Conservation (phyloP, 2,888 invertebrate species). For the Drosophila eohydei region DNA sequence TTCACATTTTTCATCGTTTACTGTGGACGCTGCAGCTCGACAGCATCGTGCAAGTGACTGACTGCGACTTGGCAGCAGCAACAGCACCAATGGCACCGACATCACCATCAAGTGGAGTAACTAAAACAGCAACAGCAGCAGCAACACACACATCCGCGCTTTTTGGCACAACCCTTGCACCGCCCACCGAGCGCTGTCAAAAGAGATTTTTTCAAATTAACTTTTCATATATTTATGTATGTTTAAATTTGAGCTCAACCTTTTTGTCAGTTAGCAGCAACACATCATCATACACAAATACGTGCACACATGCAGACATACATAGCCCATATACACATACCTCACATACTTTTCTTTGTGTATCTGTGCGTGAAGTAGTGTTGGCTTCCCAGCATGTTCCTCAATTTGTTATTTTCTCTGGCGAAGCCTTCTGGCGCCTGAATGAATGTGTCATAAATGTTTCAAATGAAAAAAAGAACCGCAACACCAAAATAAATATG, state of each 20-base stretch:
- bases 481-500: conserved; percentile 14
- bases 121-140: conserved; percentile 43
- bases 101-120: conserved; percentile 24
- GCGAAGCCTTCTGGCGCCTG: conserved; percentile 45
- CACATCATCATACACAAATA: conserved; percentile 32
- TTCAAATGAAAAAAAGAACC: conserved; percentile 32
- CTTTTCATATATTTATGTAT: conserved; percentile 78
- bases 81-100: conserved; percentile 3
- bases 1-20: conserved; percentile 76
- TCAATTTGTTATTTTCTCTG: conserved; percentile 52
- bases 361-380: conserved; percentile 20
- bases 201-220: conserved; percentile 80
- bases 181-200: conserved; percentile 61
- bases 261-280: conserved; percentile 54
- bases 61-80: conserved; percentile 66
- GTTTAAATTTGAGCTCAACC: conserved; percentile 62
- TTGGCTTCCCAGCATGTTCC: conserved; percentile 39
- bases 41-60: conserved; percentile 71
- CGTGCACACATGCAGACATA: not conserved
- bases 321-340: not conserved
- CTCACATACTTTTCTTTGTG: conserved; percentile 14
- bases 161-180: conserved; percentile 15
- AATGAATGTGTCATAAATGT: conserved; percentile 63
- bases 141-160: conserved; percentile 32
- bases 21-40: conserved; percentile 65